Conservation (phyloP, 2,888 invertebrate species). For the Romanomermis culicivorax region DNA sequence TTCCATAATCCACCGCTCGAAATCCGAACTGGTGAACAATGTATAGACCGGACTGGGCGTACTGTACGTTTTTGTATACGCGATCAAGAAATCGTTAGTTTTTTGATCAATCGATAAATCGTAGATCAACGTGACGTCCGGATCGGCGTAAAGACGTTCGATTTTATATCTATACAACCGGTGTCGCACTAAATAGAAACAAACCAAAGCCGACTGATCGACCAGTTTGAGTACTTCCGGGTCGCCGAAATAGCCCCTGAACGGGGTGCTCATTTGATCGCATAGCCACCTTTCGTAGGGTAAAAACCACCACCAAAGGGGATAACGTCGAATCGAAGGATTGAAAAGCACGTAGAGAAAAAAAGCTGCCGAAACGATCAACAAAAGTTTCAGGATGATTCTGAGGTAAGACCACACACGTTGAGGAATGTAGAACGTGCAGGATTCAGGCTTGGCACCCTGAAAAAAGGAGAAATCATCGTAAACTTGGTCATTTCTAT, state of each 20-base stretch:
- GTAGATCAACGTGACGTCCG: background rate
- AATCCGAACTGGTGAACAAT: background rate
- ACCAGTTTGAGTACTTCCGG: background rate
- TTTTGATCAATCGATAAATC: background rate
- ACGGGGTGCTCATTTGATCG: background rate
- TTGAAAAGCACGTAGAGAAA: background rate
- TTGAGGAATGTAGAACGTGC: no score
- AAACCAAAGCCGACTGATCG: background rate
- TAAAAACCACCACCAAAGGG: constrained; percentile 3
- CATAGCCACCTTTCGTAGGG: background rate
- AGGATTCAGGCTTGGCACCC: no score
- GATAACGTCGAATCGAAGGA: background rate
- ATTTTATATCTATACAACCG: background rate
- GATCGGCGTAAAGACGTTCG: background rate
- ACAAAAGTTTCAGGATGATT: no score
- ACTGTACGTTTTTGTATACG: background rate
- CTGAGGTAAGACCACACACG: no score
- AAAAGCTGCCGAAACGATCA: no score
- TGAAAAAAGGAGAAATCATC: no score
- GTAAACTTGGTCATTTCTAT: no score
- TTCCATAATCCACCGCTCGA: background rate
- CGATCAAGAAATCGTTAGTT: background rate
- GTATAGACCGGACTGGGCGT: constrained; percentile 1
- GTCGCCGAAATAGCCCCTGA: background rate
- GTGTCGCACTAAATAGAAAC: background rate